Conservation (phyloP, 2,113 vertebrate genomes). For the Porphyrio hochstetteri region DNA sequence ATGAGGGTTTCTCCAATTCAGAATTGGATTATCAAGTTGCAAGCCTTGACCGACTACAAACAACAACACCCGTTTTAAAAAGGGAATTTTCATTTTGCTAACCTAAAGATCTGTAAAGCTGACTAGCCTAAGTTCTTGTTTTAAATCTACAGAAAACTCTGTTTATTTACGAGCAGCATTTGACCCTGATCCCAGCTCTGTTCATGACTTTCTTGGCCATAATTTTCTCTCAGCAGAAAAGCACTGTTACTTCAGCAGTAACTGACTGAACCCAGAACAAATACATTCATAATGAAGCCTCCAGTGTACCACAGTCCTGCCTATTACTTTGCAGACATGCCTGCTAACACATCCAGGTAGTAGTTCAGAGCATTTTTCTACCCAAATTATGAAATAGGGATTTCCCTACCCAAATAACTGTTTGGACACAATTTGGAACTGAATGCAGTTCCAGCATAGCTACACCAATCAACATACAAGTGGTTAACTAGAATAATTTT, state of each 20-base stretch:
- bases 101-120: not conserved
- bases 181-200: not conserved
- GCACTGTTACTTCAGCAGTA: not conserved
- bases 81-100: not conserved
- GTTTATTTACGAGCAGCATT: not conserved
- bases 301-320: not conserved
- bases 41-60: not conserved
- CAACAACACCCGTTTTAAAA: not conserved
- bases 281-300: not conserved
- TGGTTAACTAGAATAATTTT: not conserved
- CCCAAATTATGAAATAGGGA: not conserved
- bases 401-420: not conserved
- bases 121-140: not conserved
- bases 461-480: not conserved
- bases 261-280: not conserved
- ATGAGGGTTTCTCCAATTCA: not conserved
- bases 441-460: not conserved
- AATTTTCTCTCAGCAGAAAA: not conserved
- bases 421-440: not conserved
- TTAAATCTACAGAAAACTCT: not conserved
- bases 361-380: not conserved
- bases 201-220: not conserved
- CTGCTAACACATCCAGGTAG: not conserved
- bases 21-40: not conserved
- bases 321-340: not conserved